Percentiles rank a stretch among this genome's conserved stretches.
phyloP scores from a whole-genome alignment of 2,113 vertebrate genomes.

The Seriola rivoliana region DNA sequence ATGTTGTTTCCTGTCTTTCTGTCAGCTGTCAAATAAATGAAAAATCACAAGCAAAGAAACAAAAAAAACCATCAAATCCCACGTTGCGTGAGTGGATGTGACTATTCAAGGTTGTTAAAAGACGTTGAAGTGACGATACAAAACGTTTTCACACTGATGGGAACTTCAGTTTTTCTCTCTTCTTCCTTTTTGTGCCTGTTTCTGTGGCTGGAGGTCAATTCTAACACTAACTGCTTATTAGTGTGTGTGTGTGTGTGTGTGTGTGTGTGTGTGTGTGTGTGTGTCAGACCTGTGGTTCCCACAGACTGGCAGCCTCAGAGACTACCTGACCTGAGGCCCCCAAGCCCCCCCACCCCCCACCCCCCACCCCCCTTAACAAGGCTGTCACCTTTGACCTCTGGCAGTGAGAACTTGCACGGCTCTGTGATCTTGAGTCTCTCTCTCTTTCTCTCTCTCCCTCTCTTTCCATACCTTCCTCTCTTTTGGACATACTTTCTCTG shows the following conservation, averaged over 20 bases:
- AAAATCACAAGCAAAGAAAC: background rate
- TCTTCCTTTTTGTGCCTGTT: background rate
- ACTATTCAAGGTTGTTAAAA: background rate
- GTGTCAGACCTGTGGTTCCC: slow-evolving; percentile 40
- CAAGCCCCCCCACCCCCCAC: slow-evolving; percentile 30
- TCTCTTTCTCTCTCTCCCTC: slow-evolving; percentile 15
- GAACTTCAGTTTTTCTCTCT: background rate
- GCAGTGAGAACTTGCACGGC: slow-evolving; percentile 63
- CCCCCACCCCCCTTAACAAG: slow-evolving; percentile 53
- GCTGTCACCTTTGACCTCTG: slow-evolving; percentile 71
- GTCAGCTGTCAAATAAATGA: background rate
- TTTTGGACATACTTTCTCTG: slow-evolving; percentile 28
- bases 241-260: slow-evolving; percentile 6
- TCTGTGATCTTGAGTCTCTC: slow-evolving; percentile 57
- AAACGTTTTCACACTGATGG: background rate
- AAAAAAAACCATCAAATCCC: too few relatives aligned
- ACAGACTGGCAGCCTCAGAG: slow-evolving; percentile 41
- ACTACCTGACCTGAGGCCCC: slow-evolving; percentile 54
- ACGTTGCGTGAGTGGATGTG: too few relatives aligned
- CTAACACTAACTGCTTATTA: slow-evolving; percentile 18
- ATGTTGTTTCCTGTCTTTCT: background rate
- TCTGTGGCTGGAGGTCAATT: background rate
- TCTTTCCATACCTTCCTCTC: slow-evolving; percentile 4
- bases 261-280: slow-evolving; percentile 7
- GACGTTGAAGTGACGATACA: background rate